Percentiles rank a stretch among this genome's conserved stretches.
Conservation (phyloP, 1,140 invertebrate genomes). For the Glossosoma conforme region DNA sequence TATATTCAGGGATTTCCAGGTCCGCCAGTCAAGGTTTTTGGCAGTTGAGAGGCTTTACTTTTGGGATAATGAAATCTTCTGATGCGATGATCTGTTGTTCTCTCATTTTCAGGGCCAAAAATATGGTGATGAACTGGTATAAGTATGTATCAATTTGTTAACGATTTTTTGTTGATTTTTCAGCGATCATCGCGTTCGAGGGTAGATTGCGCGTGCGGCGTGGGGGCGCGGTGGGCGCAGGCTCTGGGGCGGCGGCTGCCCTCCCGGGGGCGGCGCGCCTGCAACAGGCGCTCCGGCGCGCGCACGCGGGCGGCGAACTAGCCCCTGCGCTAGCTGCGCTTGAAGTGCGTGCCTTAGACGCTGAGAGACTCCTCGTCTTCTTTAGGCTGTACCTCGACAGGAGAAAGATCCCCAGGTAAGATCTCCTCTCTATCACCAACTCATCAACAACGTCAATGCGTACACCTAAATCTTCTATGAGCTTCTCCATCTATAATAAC, state of each 20-base stretch:
- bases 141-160: too few relatives aligned
- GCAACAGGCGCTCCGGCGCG: constrained; percentile 11
- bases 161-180: constrained; percentile 31
- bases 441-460: too few relatives aligned
- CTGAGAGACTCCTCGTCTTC: constrained; percentile 65
- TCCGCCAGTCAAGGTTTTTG: too few relatives aligned
- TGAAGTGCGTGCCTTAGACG: constrained; percentile 63
- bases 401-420: constrained; percentile 65
- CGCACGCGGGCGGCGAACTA: constrained; percentile 48
- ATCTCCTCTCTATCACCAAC: not conserved
- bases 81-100: too few relatives aligned
- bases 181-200: constrained; percentile 63
- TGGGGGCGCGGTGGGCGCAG: constrained; percentile 50
- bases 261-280: constrained; percentile 37
- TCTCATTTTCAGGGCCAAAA: too few relatives aligned
- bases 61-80: too few relatives aligned
- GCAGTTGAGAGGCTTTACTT: too few relatives aligned
- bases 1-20: too few relatives aligned
- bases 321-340: constrained; percentile 59
- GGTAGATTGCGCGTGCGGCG: constrained; percentile 61
- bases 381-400: constrained; percentile 69
- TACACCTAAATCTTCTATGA: too few relatives aligned
- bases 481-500: not conserved
- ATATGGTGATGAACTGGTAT: too few relatives aligned
- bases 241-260: constrained; percentile 32